Evolutionary conservation across 1,140 invertebrate species (phyloP), one percentile per base, ranked within the genome.

Genomic region (Bombus soroeensis): DNA sequence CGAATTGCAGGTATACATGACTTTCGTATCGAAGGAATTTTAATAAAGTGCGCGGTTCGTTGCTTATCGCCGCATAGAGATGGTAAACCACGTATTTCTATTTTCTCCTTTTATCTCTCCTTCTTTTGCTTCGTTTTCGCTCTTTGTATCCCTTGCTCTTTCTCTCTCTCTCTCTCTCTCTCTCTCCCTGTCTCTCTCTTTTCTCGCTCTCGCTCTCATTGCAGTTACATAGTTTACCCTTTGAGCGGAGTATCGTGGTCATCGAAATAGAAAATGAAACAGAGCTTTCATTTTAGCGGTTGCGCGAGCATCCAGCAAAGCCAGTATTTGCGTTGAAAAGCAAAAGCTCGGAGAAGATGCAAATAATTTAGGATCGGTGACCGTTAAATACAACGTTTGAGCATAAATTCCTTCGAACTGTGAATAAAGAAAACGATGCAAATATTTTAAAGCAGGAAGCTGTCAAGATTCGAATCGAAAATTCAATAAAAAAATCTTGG

Each of bases 31-130:
- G 75, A 47, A 79, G 57, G 71, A 89, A 89, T 86, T 83, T 89
- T 89, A 86, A 89, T 88, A 86, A 86, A 89, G 66, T 32, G 47
- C 18, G 66, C 53, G 39, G 68, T 43, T 79, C 68, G 43, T 28
- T 72, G 39, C 53, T 79, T 77, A 83, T 34, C 57, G 37, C 6
- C 13, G 15, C 57, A n/a, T 53, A 15, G 28, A 8, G 37, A 41
- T 15, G 15, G 3, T 43, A 64, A 74, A 64, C 59, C 34, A 12
- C 18, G 5, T 25, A 47, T 47, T 66, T 25, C 53, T 64, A 64
- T 64, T 78, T 78, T 78, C 57, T 12, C 6, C 13, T 5, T 34
- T 37, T 25, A 8, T n/a, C 12, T 41, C 22, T 22, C 5, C 18
- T 41, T 22, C 15, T 34, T 13, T 13, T 28, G 3, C 25, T 5